These are phyloP conservation scores for Psilopogon haemacephalus DNA, from an alignment of 2,113 vertebrate species.

Conservation along the genomic window DNA sequence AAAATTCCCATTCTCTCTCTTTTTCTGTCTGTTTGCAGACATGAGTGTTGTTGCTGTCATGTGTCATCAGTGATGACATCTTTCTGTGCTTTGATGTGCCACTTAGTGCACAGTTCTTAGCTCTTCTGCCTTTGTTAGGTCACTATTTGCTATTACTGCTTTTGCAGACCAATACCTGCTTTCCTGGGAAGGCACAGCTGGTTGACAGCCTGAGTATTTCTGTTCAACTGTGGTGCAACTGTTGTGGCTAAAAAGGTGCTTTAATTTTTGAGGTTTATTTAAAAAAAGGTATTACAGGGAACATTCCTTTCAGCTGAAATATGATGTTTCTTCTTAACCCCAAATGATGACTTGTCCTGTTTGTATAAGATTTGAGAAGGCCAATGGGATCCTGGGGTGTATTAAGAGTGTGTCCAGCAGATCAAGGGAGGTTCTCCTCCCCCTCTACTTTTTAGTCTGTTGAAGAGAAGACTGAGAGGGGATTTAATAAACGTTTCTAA, in stretches of 20 bases:
- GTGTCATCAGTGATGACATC: not conserved
- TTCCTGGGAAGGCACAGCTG: not conserved
- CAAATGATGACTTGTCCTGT: not conserved
- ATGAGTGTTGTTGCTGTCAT: not conserved
- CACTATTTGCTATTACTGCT: not conserved
- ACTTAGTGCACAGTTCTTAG: not conserved
- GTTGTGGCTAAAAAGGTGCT: not conserved
- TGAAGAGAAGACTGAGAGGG: too few relatives aligned
- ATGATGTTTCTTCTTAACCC: not conserved
- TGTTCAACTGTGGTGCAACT: not conserved
- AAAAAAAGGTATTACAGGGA: not conserved
- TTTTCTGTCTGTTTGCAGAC: not conserved
- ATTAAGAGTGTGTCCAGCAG: too few relatives aligned
- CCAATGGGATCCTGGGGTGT: too few relatives aligned
- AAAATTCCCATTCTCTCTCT: not conserved
- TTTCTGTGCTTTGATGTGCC: not conserved
- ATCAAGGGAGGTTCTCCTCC: too few relatives aligned
- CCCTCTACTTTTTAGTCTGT: too few relatives aligned
- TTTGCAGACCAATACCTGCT: not conserved
- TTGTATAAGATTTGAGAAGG: not conserved
- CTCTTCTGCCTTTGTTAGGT: not conserved
- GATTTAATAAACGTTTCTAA: too few relatives aligned
- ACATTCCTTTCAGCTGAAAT: not conserved
- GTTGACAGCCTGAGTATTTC: not conserved
- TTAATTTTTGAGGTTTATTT: not conserved